phyloP scores from a whole-genome alignment of 2,113 vertebrate species.

The Ochotona curzoniae region DNA sequence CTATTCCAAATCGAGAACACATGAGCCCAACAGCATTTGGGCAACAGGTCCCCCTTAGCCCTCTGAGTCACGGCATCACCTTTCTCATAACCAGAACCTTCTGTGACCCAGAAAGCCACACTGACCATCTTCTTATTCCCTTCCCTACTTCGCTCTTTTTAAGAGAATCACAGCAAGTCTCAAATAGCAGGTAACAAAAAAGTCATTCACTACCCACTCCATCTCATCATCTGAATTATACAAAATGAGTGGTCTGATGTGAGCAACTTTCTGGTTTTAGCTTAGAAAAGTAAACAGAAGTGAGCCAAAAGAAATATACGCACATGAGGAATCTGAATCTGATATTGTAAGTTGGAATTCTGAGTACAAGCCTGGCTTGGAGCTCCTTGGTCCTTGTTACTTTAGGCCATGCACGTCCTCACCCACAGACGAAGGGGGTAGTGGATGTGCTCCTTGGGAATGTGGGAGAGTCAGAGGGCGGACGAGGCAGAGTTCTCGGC shows the following conservation, averaged over 20 bases:
- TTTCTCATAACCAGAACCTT: neutral
- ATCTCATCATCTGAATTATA: neutral
- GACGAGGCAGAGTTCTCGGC: neutral
- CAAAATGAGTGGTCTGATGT: neutral
- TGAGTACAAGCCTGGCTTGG: neutral
- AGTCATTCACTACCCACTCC: neutral
- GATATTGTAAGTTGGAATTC: neutral
- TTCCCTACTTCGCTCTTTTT: neutral
- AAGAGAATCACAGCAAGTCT: neutral
- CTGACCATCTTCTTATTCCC: neutral
- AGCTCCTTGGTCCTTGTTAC: neutral
- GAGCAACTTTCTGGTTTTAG: slow-evolving; percentile 15
- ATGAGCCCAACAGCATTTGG: neutral
- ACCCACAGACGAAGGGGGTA: accelerated
- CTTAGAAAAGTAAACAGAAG: neutral
- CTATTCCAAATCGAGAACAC: neutral
- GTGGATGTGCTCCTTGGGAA: neutral
- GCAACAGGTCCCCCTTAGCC: neutral
- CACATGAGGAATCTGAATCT: neutral
- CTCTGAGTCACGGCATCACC: neutral
- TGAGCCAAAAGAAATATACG: slow-evolving; percentile 4
- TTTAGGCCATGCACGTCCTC: neutral
- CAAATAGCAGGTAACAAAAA: neutral
- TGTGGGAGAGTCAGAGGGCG: neutral
- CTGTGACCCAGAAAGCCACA: neutral